A percentile compares a stretch with the other conserved stretches of the same genome.
These are phyloP conservation scores for Monopis laevigella DNA, from an alignment of 2,888 invertebrate genomes.

Conservation along the genomic window DNA sequence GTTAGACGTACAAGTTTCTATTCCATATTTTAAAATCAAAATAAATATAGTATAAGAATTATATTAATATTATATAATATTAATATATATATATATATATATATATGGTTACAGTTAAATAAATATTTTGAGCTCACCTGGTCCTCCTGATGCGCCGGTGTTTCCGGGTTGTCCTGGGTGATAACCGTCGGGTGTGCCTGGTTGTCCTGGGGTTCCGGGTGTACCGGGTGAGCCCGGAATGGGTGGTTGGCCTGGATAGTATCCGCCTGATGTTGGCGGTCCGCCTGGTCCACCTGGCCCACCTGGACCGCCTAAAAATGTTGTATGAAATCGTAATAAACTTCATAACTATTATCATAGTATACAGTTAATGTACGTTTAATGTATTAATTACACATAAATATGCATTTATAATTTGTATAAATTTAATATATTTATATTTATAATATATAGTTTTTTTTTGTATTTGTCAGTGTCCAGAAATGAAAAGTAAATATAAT, in stretches of 20 bases:
- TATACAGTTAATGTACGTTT: conserved; percentile 18
- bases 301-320: conserved; percentile 17
- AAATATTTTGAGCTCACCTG: too few species aligned
- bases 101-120: too few species aligned
- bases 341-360: conserved; percentile 5
- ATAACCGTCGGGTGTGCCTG: conserved; percentile 14
- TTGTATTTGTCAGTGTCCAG: too few species aligned
- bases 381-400: conserved; percentile 13
- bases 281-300: conserved; percentile 23
- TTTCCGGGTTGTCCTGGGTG: conserved; percentile 14
- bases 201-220: conserved; percentile 23
- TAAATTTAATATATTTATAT: too few species aligned
- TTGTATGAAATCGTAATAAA: neutral
- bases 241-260: conserved; percentile 17
- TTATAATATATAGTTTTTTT: too few species aligned
- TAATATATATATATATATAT: too few species aligned
- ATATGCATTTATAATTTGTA: too few species aligned
- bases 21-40: too few species aligned
- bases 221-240: conserved; percentile 24
- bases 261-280: conserved; percentile 14
- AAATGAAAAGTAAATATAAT: too few species aligned
- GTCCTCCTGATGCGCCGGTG: conserved; percentile 15
- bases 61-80: too few species aligned
- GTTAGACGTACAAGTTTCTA: too few species aligned
- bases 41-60: too few species aligned